Evolutionary conservation across 2,797 vertebrate genomes (phyloP), one percentile per base, ranked within the genome.

Genomic region (Hoplostethus mediterraneus): DNA sequence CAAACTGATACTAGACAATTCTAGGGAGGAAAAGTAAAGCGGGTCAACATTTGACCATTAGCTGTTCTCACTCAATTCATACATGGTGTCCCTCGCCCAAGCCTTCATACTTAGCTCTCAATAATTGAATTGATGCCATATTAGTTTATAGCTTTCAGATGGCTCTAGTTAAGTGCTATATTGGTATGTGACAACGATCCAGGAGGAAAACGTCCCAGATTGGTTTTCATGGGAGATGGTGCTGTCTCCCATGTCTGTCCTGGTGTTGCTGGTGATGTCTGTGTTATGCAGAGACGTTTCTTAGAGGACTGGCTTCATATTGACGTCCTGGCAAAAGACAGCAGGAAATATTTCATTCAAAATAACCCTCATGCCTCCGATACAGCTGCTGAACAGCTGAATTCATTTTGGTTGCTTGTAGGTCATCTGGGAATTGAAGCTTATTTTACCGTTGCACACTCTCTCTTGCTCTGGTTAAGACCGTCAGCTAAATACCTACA

Each of bases 321-420:
- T 16, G 2, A 36, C 49, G 4, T 68, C 61, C 28, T 91, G 71
- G 10, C 21, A 68, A 40, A 13, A 67, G 13, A 66, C 58, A 69
- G 45, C 47, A 48, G 21, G 40, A 9, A 55, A 63, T 13, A 25
- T 25, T n/a, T 44, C 4, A 59, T 10, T 36, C n/a, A 12, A 61
- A n/a, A 16, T 11, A 6, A 55, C 12, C 30, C 25, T 31, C 28
- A 31, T 16, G 53, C 11, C 11, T 42, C 51, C 25, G 21, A 53
- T 53, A 28, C 48, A 7, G 28, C 51, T 6, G 51, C 12, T 1
- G 33, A 36, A 36, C 33, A 6, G 5, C 6, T 36, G 33, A 7
- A 36, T 4, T 36, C 33, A 36, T 36, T 6, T 36, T 36, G 6
- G 5, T 9, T 42, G 40, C 10, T 12, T 42, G 40, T 10, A 12